Evolutionary conservation across 2,888 invertebrate genomes (phyloP), one percentile per base, ranked within the genome.

Genomic region (Euspilapteryx auroguttella): DNA sequence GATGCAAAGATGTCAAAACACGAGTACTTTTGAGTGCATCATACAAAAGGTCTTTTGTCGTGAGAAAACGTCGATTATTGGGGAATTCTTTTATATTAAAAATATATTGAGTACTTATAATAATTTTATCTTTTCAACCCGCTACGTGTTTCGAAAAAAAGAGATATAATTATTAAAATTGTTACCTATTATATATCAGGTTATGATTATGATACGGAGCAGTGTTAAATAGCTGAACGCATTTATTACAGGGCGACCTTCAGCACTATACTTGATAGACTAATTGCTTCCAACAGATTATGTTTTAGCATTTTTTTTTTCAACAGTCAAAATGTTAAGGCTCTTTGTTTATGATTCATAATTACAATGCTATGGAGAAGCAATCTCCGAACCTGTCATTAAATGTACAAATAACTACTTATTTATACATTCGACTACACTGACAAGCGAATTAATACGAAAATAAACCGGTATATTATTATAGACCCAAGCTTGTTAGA

Each of bases 311-410:
- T 61, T 65, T 71, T 71, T 59, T 63, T 65, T 58, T 46, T 40
- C 14, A 13, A 24, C 33, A 36, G 41, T 38, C 40, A 44, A 48
- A 49, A 52, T 55, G 46, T 49, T 45, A 47, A 44, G 47, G 47
- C 50, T 55, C 56, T 58, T 64, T 65, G 65, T 71, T 69, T 69
- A 69, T 63, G 63, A 61, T 64, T 56, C 62, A 56, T 73, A 73
- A 71, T 73, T 71, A 71, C 57, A 59, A 66, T 55, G 49, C 55
- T 48, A 44, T 47, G 50, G 49, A 49, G 50, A 65, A 51, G 50
- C 65, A 68, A 71, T 71, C 68, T 62, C 55, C 52, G 31, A 57
- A 57, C 71, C 71, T 55, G 56, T 69, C 63, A 73, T 73, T 75
- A 73, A 55, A 46, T 65, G 55, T 62, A 53, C 65, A 71, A 71